phyloP scores from a whole-genome alignment of 1,140 invertebrate species.

The Sminthurides bifidus region DNA sequence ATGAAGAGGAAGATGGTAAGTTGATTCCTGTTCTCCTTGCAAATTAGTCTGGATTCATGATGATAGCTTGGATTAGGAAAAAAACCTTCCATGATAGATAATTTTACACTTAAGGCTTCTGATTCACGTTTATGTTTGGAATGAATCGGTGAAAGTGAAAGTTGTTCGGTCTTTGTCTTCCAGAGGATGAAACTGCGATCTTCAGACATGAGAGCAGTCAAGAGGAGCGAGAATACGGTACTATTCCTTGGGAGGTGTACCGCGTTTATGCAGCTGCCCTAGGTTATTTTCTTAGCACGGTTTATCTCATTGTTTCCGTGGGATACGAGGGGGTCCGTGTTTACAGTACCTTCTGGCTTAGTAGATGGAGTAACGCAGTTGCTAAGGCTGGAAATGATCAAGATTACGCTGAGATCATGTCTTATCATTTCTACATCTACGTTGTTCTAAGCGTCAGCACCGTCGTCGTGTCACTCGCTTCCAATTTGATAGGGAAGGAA shows the following conservation, averaged over 20 bases:
- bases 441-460: conserved; percentile 44
- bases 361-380: conserved; percentile 43
- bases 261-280: conserved; percentile 50
- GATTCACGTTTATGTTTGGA: conserved; percentile 23
- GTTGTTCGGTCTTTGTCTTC: neutral
- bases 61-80: conserved; percentile 2
- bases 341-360: conserved; percentile 51
- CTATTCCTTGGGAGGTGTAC: conserved; percentile 50
- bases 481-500: conserved; percentile 39
- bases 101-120: conserved; percentile 10
- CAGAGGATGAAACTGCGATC: conserved; percentile 20
- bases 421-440: conserved; percentile 47
- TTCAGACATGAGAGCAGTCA: conserved; percentile 27
- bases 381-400: conserved; percentile 31
- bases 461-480: conserved; percentile 46
- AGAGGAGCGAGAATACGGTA: conserved; percentile 50
- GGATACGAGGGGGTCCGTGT: conserved; percentile 47
- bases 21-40: neutral
- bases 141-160: conserved; percentile 15
- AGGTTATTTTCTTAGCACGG: conserved; percentile 41
- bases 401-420: conserved; percentile 24
- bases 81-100: neutral
- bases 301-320: conserved; percentile 46
- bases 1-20: conserved; percentile 39
- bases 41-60: neutral